Evolutionary conservation across 2,797 vertebrate species (phyloP).

Genomic region (Sarcophilus harrisii): DNA sequence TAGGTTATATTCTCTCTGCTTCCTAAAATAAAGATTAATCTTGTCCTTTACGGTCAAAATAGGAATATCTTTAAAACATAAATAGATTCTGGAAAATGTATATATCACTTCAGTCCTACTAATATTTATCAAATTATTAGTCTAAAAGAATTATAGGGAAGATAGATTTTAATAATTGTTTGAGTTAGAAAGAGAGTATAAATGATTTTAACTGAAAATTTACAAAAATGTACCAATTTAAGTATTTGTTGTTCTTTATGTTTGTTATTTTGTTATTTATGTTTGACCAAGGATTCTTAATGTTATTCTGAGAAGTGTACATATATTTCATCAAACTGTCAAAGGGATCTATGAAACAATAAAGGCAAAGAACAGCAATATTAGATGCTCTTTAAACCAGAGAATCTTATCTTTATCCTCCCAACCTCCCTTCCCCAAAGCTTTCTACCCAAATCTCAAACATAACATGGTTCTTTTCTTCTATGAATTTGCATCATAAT

Average conservation of each 20-base stretch:
- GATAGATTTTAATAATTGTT: neutral
- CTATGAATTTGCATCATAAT: neutral
- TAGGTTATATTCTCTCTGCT: neutral
- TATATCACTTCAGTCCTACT: no score
- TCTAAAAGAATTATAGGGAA: neutral
- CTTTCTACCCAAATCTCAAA: neutral
- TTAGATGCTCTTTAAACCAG: neutral
- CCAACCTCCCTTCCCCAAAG: neutral
- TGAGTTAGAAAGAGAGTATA: neutral
- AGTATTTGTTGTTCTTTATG: neutral
- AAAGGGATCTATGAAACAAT: neutral
- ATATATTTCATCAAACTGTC: neutral
- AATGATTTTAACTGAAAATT: neutral
- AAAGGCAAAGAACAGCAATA: neutral
- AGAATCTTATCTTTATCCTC: neutral
- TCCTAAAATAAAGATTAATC: slow-evolving; percentile 4
- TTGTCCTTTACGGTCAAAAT: neutral
- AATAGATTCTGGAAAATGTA: neutral
- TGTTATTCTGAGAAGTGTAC: neutral
- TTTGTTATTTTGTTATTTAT: slow-evolving; percentile 4
- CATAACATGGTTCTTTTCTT: slow-evolving; percentile 30
- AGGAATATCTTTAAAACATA: neutral
- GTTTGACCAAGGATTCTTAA: neutral
- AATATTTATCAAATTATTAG: neutral
- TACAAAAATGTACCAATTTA: slow-evolving; percentile 4